phyloP scores from a whole-genome alignment of 2,113 vertebrate species.

The Sitta europaea region DNA sequence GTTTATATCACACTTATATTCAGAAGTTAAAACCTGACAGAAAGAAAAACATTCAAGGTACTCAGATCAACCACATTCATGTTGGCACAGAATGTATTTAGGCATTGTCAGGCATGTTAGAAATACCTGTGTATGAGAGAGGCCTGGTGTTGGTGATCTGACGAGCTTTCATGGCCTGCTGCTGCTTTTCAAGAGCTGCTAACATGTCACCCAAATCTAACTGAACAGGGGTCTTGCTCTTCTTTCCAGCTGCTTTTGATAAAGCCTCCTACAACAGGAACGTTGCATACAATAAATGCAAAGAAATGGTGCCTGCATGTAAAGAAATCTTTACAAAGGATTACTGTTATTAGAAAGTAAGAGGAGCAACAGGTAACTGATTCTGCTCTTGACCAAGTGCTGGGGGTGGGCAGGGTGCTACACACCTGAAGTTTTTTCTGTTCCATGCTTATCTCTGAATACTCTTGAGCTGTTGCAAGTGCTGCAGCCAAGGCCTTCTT shows the following conservation, averaged over 20 bases:
- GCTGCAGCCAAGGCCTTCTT: slow-evolving; percentile 97
- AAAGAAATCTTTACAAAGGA: neutral
- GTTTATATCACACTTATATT: neutral
- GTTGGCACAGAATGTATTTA: neutral
- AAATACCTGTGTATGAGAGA: slow-evolving; percentile 85
- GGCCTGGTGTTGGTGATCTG: slow-evolving; percentile 96
- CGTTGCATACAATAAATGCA: neutral
- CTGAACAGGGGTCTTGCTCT: slow-evolving; percentile 94
- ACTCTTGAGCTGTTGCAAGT: slow-evolving; percentile 94
- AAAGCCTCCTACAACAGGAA: slow-evolving; percentile 83
- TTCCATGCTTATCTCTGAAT: slow-evolving; percentile 98
- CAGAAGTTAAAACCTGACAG: neutral
- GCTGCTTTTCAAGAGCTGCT: slow-evolving; percentile 93
- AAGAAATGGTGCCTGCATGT: neutral
- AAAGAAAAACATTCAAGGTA: neutral
- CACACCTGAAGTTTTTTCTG: slow-evolving; percentile 93
- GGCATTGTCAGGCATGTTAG: neutral
- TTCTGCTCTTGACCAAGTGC: neutral
- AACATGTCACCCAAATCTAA: slow-evolving; percentile 97
- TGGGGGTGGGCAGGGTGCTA: neutral
- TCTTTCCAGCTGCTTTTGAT: slow-evolving; percentile 95
- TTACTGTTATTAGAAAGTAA: neutral
- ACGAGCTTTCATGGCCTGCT: slow-evolving; percentile 94
- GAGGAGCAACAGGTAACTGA: neutral
- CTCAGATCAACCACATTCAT: neutral